phyloP scores from a whole-genome alignment of 2,797 vertebrate species.

The Peromyscus aztecus region DNA sequence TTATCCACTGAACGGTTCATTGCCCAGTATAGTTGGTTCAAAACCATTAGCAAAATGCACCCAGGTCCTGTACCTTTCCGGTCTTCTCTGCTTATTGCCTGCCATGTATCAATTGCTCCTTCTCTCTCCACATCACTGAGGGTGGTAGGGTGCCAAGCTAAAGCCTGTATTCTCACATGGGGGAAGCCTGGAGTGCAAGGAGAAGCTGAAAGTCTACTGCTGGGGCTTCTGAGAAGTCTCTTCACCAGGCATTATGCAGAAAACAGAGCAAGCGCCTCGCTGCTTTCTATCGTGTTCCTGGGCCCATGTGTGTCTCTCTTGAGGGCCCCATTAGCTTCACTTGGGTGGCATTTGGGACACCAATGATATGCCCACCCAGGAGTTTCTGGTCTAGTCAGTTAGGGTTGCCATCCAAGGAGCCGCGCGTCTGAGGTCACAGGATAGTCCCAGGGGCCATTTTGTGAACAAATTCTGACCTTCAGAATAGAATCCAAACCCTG shows the following conservation, averaged over 20 bases:
- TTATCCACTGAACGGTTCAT: not conserved
- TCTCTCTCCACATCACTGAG: not conserved
- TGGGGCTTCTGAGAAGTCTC: not conserved
- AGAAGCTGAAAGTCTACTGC: not conserved
- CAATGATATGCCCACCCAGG: fast-evolving
- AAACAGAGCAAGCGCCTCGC: no score
- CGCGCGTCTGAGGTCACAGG: not conserved
- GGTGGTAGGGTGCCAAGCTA: no score
- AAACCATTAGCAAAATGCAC: not conserved
- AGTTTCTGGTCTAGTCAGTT: not conserved
- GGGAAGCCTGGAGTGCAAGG: no score
- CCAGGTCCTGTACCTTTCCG: not conserved
- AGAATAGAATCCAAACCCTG: not conserved
- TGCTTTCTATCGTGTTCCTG: fast-evolving
- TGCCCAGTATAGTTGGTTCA: not conserved
- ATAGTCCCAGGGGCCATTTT: not conserved
- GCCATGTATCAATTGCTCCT: no score
- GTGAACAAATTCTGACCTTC: conserved; percentile 15
- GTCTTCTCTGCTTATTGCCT: not conserved
- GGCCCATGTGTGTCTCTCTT: not conserved
- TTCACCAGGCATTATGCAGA: not conserved
- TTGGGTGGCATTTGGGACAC: not conserved
- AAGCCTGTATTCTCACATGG: not conserved
- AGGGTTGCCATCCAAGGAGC: fast-evolving
- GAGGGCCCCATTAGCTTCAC: not conserved